Evolutionary conservation across 2,888 invertebrate genomes (phyloP).

Genomic region (Cyaniris semiargus): DNA sequence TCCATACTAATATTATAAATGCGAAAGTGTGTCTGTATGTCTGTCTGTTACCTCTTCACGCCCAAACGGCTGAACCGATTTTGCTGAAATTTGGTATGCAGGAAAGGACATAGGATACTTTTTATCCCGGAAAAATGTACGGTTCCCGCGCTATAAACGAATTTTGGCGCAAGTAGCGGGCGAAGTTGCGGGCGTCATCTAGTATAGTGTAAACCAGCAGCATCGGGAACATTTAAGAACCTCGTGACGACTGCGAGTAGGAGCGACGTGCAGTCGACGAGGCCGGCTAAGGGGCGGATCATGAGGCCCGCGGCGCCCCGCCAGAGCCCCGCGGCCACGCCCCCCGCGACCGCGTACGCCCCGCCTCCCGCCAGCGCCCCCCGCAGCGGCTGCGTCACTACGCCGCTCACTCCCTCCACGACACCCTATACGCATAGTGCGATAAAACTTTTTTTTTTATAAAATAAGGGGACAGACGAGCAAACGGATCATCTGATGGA

Average conservation of each 20-base stretch:
- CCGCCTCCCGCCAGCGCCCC: constrained; percentile 62
- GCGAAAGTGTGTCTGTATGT: too few relatives aligned
- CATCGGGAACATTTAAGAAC: constrained; percentile 43
- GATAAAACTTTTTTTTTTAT: neutral
- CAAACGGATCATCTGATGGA: too few relatives aligned
- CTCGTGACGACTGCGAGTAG: constrained; percentile 64
- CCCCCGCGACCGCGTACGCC: constrained; percentile 60
- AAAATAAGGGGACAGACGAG: too few relatives aligned
- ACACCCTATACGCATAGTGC: constrained; percentile 52
- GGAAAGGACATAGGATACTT: too few relatives aligned
- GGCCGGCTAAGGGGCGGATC: constrained; percentile 62
- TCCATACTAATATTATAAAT: neutral
- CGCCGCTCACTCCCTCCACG: constrained; percentile 63
- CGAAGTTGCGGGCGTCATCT: too few relatives aligned
- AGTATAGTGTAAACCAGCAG: neutral
- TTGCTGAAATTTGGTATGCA: too few relatives aligned
- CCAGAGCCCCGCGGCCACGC: constrained; percentile 61
- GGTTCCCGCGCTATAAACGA: too few relatives aligned
- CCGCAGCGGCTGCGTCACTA: constrained; percentile 55
- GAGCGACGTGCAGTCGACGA: constrained; percentile 67
- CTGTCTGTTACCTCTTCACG: too few relatives aligned
- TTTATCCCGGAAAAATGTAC: too few relatives aligned
- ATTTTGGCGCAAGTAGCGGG: too few relatives aligned
- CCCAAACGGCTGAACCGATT: too few relatives aligned
- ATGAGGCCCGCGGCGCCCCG: constrained; percentile 61